These are phyloP conservation scores for Vanessa atalanta DNA, from an alignment of 1,140 invertebrate species.

Conservation along the genomic window DNA sequence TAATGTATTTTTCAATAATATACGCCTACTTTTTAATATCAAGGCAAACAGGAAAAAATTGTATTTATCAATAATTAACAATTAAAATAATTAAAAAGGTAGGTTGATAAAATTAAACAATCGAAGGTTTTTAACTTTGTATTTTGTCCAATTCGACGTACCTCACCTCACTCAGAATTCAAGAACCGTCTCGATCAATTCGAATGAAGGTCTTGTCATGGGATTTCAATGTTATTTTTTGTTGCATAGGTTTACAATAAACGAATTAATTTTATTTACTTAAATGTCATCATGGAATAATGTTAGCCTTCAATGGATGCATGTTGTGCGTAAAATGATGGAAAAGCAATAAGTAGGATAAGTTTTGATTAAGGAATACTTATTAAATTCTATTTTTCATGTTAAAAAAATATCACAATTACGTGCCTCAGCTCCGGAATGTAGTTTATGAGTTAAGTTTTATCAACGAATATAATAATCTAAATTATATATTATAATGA, in stretches of 20 bases:
- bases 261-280: not conserved
- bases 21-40: slow-evolving; percentile 5
- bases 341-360: too few species aligned
- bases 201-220: not conserved
- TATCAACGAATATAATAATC: too few species aligned
- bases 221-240: slow-evolving; percentile 5
- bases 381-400: too few species aligned
- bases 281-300: not conserved
- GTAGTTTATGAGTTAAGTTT: too few species aligned
- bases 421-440: too few species aligned
- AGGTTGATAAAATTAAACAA: not conserved
- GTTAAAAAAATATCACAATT: too few species aligned
- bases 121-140: slow-evolving; percentile 2
- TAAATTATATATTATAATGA: too few species aligned
- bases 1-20: not conserved
- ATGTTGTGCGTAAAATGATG: not conserved
- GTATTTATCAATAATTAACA: not conserved
- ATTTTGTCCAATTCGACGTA: not conserved
- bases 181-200: not conserved
- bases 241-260: not conserved
- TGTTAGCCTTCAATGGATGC: not conserved
- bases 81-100: slow-evolving; percentile 3
- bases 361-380: too few species aligned
- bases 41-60: slow-evolving; percentile 5
- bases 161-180: not conserved